Evolutionary conservation across 2,888 invertebrate genomes (phyloP).

Genomic region (Pimpla rufipes): DNA sequence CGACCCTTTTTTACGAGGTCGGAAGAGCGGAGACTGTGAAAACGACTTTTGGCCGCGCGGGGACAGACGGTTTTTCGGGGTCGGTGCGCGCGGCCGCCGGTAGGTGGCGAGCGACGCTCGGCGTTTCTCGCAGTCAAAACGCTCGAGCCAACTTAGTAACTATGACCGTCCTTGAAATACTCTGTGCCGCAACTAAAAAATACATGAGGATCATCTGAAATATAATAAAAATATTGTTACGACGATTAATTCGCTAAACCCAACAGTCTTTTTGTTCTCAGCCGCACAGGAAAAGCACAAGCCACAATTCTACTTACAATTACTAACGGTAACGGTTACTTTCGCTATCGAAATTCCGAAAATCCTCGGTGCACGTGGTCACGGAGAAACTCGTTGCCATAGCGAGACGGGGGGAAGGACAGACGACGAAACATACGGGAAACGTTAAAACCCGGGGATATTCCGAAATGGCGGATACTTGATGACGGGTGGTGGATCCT

Average conservation of each 20-base stretch:
- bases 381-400: slow-evolving; percentile 23
- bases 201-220: background rate
- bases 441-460: slow-evolving; percentile 30
- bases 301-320: background rate
- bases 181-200: background rate
- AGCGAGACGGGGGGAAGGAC: background rate
- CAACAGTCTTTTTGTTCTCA: too few relatives aligned
- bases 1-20: slow-evolving; percentile 69
- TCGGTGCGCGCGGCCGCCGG: background rate
- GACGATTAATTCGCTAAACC: background rate
- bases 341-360: background rate
- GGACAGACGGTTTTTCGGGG: background rate
- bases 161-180: background rate
- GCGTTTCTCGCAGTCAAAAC: background rate
- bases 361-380: slow-evolving; percentile 3
- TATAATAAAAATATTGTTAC: background rate
- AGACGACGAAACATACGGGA: slow-evolving; percentile 22
- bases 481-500: slow-evolving; percentile 54
- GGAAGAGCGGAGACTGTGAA: background rate
- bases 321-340: background rate
- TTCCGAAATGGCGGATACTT: slow-evolving; percentile 53
- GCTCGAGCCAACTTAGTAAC: background rate
- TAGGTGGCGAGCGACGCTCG: background rate
- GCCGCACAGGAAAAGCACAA: background rate
- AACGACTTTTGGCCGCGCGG: background rate